phyloP scores from a whole-genome alignment of 2,797 vertebrate species.

The Pseudomugil tenellus region DNA sequence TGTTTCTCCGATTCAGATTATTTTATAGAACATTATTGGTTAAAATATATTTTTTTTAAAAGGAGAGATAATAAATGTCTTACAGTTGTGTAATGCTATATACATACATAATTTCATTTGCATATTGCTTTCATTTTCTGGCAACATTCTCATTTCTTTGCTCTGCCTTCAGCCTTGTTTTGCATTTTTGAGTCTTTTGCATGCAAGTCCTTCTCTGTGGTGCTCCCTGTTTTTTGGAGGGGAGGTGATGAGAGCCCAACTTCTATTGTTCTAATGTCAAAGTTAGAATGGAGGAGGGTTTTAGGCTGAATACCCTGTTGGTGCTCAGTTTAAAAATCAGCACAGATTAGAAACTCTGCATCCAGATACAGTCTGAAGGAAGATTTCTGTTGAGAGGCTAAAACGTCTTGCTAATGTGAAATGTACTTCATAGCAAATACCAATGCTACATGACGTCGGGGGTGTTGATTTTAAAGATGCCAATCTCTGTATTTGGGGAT shows the following conservation, averaged over 20 bases:
- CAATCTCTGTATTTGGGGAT: not conserved
- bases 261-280: conserved; percentile 75
- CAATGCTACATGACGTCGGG: not conserved
- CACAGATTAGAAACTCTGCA: conserved; percentile 32
- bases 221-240: conserved; percentile 64
- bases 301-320: conserved; percentile 58
- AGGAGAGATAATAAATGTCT: not conserved
- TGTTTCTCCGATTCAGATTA: not conserved
- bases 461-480: not conserved
- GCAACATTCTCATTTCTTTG: conserved; percentile 46
- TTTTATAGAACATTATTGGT: not conserved
- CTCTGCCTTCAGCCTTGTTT: conserved; percentile 65
- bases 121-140: conserved; percentile 33
- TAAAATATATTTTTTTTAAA: not conserved
- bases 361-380: conserved; percentile 6
- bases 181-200: conserved; percentile 74
- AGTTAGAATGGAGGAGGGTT: conserved; percentile 68
- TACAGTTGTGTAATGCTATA: not conserved
- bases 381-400: conserved; percentile 3
- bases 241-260: conserved; percentile 60
- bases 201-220: conserved; percentile 71
- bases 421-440: not conserved
- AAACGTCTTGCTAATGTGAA: conserved; percentile 3
- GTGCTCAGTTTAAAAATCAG: conserved; percentile 67
- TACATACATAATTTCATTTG: conserved; percentile 16